phyloP scores from a whole-genome alignment of 2,797 vertebrate species.

The Caiman crocodilus region DNA sequence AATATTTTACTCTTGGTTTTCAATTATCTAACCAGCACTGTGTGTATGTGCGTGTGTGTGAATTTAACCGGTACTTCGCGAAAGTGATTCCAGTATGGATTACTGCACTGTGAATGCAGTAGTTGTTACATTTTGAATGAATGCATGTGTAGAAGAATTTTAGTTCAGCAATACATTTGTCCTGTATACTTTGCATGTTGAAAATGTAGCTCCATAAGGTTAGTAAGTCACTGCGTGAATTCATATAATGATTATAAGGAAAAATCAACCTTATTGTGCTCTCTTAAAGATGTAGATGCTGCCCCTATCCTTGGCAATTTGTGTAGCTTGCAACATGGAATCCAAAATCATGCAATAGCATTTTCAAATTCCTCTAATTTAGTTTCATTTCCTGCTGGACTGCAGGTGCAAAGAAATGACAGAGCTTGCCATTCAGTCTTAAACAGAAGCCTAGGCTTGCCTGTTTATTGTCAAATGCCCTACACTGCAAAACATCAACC shows the following conservation, averaged over 20 bases:
- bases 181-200: slow-evolving; percentile 51
- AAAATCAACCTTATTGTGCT: slow-evolving; percentile 26
- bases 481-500: neutral
- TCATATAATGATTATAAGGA: slow-evolving; percentile 20
- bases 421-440: neutral
- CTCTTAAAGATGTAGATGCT: neutral
- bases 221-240: slow-evolving; percentile 24
- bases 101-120: slow-evolving; percentile 30
- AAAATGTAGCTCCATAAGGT: slow-evolving; percentile 33
- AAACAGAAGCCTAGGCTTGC: slow-evolving; percentile 37
- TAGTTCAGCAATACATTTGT: slow-evolving; percentile 23
- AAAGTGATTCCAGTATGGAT: slow-evolving; percentile 40
- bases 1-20: slow-evolving; percentile 71
- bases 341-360: neutral
- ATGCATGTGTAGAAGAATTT: slow-evolving; percentile 40
- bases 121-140: slow-evolving; percentile 47
- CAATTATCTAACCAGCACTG: slow-evolving; percentile 44
- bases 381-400: slow-evolving; percentile 23
- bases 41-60: slow-evolving; percentile 16
- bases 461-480: neutral
- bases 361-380: slow-evolving; percentile 13
- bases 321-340: neutral
- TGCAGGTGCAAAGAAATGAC: neutral
- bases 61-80: slow-evolving; percentile 48
- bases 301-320: neutral